Percentiles rank a stretch among this genome's conserved stretches.
Evolutionary conservation across 2,113 vertebrate species (phyloP).

Genomic region (Sturnira hondurensis): DNA sequence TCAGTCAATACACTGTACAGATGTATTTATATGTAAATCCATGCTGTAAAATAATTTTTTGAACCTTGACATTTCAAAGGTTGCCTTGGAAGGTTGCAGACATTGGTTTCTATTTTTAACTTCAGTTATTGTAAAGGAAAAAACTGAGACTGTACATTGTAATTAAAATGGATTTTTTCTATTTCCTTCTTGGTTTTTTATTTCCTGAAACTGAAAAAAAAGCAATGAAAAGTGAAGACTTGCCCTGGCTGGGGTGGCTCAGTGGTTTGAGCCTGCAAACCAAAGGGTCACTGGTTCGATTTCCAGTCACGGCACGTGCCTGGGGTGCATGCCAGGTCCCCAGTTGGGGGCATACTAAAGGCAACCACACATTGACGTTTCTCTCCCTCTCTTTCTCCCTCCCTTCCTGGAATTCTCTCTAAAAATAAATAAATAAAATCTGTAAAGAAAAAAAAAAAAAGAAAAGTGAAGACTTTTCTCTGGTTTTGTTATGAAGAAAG

Average conservation of each 20-base stretch:
- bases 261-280: no score
- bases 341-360: no score
- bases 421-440: no score
- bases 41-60: slow-evolving; percentile 69
- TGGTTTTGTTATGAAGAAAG: not conserved
- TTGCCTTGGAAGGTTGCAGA: slow-evolving; percentile 54
- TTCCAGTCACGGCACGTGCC: no score
- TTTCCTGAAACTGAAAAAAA: not conserved
- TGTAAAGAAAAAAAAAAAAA: not conserved
- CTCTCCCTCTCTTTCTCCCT: no score
- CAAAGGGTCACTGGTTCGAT: no score
- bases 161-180: slow-evolving; percentile 65
- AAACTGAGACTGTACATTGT: slow-evolving; percentile 58
- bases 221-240: not conserved
- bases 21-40: slow-evolving; percentile 82
- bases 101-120: slow-evolving; percentile 58
- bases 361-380: no score
- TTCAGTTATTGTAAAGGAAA: slow-evolving; percentile 34
- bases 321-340: no score
- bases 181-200: slow-evolving; percentile 24
- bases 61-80: slow-evolving; percentile 68
- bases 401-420: no score
- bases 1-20: slow-evolving; percentile 62
- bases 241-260: not conserved
- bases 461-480: not conserved